These are phyloP conservation scores for Omphaloscelis lunosa DNA, from an alignment of 2,888 invertebrate genomes.

Conservation along the genomic window DNA sequence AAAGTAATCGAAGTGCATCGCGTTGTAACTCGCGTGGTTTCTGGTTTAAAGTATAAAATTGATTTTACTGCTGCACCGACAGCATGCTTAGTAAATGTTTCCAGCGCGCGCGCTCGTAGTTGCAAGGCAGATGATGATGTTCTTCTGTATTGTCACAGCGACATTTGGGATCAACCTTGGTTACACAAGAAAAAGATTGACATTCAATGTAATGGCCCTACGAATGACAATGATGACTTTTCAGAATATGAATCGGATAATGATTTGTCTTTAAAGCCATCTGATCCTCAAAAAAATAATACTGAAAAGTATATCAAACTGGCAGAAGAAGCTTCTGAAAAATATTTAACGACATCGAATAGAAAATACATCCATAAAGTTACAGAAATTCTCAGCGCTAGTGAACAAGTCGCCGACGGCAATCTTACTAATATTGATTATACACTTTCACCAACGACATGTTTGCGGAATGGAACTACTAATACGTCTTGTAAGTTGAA, in stretches of 20 bases:
- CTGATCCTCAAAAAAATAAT: slow-evolving; percentile 1
- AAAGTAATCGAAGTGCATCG: slow-evolving; percentile 47
- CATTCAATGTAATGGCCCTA: slow-evolving; percentile 73
- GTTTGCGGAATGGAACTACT: slow-evolving; percentile 58
- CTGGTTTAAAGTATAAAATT: slow-evolving; percentile 62
- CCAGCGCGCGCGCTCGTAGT: slow-evolving; percentile 41
- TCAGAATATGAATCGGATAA: slow-evolving; percentile 25
- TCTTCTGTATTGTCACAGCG: slow-evolving; percentile 49
- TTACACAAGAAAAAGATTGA: slow-evolving; percentile 61
- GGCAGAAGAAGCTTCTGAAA: slow-evolving; percentile 57
- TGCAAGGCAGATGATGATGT: slow-evolving; percentile 45
- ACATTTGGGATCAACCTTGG: slow-evolving; percentile 57
- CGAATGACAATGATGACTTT: slow-evolving; percentile 11
- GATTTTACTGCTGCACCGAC: slow-evolving; percentile 61
- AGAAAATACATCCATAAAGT: slow-evolving; percentile 75
- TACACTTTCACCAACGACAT: slow-evolving; percentile 70
- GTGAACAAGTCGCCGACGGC: slow-evolving; percentile 89
- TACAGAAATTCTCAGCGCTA: slow-evolving; percentile 80
- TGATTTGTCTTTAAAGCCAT: not conserved
- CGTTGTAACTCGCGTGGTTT: slow-evolving; percentile 48
- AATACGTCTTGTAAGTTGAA: slow-evolving; percentile 64
- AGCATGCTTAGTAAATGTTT: slow-evolving; percentile 48
- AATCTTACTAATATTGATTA: slow-evolving; percentile 78
- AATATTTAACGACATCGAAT: slow-evolving; percentile 65
- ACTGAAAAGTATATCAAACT: slow-evolving; percentile 28